Base-by-base conservation (phyloP, 1,140 invertebrate genomes). In the Radopholus similis region DNA sequence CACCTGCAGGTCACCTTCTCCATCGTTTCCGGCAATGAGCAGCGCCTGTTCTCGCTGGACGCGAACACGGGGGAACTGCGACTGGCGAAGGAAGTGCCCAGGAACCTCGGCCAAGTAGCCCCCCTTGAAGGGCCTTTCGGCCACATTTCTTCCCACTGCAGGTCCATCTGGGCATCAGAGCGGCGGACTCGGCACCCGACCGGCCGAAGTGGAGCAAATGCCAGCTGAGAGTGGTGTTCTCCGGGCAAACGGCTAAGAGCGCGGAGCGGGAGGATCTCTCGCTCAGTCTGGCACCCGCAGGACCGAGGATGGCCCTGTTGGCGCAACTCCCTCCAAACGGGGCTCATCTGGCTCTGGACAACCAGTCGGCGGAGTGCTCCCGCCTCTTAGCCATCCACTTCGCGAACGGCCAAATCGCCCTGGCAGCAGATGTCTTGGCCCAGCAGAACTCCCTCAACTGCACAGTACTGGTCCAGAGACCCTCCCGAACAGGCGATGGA, bases 41-140 rank as follows among this genome's bases (percentile, higher is more conserved):
- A 44, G 32, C 23, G 30, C 1, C 1, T 44, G 2, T 59, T 59
- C 28, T 11, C 28, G 32, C 40, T 59, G n/a, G 26, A 59, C 40
- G 57, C 21, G 28, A 59, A 1, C 28, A 18, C 37, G 9, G 57
- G 57, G 15, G 28, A 59, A 59, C n/a, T 59, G 32, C 35, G 13
- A 44, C 40, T 59, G 44, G 28, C 28, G 5, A 59, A 59, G 28
- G 57, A 11, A 35, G 38, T 38, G 57, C 57, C 57, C 28, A 59
- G 13, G 23, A 44, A 59, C 32, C 40, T 42, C 0, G 26, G 26
- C 15, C 18, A 49, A 49, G 26, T 8, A 49, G 6, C 8, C 1
- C 18, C 18, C 26, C 26, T 49, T 49, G 18, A 11, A 49, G 44
- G 15, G 18, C 8, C 18, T 49, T 49, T 49, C 26, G 2, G 26